Evolutionary conservation across 2,797 vertebrate species (phyloP), one percentile per base, ranked within the genome.

Genomic region (Eidolon dupreanum): DNA sequence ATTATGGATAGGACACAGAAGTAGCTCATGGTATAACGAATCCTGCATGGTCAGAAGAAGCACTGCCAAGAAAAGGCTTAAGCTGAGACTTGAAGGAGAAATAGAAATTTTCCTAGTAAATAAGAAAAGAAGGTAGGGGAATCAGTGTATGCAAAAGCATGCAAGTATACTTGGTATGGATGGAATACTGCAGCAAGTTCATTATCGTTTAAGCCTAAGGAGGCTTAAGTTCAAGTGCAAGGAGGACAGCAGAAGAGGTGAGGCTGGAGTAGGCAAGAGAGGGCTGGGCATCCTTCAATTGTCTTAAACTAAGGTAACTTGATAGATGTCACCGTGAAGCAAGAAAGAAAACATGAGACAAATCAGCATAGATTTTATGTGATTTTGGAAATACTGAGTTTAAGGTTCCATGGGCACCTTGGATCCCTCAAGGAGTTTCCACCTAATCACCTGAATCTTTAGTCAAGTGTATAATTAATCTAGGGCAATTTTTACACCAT

Each of bases 331-430:
- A 65, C 2, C n/a, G 28, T 57, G 63, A 71, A 26, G 28, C 51
- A 59, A 41, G 38, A 74, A 53, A 92, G 70, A 71, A 71, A 83
- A 38, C 6, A 78, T 22, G 17, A 65, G 73, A 75, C 26, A 51
- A 96, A 36, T 94, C 22, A 71, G 89, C 28, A 51, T 15, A 55
- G 43, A n/a, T 94, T 31, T 68, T 59, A 71, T 26, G 31, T 5
- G 59, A 61, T 82, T 86, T 77, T 43, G 46, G 66, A 95, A 94
- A 92, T 53, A 51, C 24, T 49, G 71, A 94, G 46, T 78, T 84
- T 78, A 70, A 38, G 24, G 36, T 70, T 77, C 36, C 53, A 15
- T 36, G 59, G 31, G 22, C 2, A 51, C 24, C 33, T 9, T 17
- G 31, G n/a, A 82, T 88, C 24, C 53, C 51, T 38, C 70, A 53